phyloP scores from a whole-genome alignment of 2,113 vertebrate genomes.

The Todiramphus saurophagus region DNA sequence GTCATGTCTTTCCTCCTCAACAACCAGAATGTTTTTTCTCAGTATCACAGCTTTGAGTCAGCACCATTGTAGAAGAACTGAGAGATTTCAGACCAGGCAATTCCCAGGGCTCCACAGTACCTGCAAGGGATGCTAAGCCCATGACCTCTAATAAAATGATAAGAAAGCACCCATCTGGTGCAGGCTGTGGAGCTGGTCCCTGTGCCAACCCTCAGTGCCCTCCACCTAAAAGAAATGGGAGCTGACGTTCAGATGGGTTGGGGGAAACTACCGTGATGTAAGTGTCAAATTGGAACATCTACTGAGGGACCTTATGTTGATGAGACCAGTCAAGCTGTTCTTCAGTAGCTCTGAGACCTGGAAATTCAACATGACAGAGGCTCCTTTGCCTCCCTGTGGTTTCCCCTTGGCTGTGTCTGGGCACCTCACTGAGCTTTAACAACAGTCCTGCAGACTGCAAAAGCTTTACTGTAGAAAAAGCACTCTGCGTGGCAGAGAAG shows the following conservation, averaged over 20 bases:
- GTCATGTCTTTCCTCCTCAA: slow-evolving; percentile 43
- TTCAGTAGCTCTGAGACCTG: not conserved
- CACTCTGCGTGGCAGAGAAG: not conserved
- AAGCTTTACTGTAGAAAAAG: not conserved
- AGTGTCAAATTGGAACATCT: not conserved
- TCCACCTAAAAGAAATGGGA: not conserved
- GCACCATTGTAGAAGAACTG: not conserved
- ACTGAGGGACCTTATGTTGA: not conserved
- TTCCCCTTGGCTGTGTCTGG: not conserved
- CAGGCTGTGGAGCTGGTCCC: not conserved
- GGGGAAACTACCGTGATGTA: not conserved
- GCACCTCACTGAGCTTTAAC: not conserved
- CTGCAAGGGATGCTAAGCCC: not conserved
- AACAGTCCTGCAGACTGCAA: not conserved
- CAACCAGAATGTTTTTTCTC: not conserved
- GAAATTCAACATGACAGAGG: not conserved
- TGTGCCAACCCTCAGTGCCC: not conserved
- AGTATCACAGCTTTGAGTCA: not conserved
- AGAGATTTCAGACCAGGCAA: not conserved
- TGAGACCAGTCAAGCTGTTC: not conserved
- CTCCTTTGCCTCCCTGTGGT: not conserved
- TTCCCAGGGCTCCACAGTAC: not conserved
- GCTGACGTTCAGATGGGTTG: not conserved
- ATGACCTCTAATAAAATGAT: not conserved
- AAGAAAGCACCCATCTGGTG: not conserved